Evolutionary conservation across 2,113 vertebrate genomes (phyloP).

Genomic region (Lates calcarifer): DNA sequence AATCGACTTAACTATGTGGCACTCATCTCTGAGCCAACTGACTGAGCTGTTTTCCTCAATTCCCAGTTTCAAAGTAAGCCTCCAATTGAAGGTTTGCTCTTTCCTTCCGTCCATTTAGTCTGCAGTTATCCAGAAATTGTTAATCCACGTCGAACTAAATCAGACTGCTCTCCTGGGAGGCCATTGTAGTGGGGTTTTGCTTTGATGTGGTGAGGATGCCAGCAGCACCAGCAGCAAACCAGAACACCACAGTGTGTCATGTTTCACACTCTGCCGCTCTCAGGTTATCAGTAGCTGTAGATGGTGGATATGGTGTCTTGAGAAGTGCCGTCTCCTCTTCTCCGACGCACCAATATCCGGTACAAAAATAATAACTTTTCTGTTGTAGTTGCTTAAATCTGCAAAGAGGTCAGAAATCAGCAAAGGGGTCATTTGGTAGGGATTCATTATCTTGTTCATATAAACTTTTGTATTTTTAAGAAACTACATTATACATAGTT

Average conservation of each 20-base stretch:
- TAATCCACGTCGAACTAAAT: slow-evolving; percentile 81
- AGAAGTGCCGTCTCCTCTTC: slow-evolving; percentile 8
- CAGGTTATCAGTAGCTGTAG: slow-evolving; percentile 28
- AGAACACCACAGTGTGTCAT: slow-evolving; percentile 56
- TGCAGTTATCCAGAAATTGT: slow-evolving; percentile 68
- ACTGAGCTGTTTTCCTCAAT: slow-evolving; percentile 26
- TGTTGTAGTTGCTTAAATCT: too few species aligned
- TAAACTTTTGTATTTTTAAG: too few species aligned
- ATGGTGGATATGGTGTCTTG: slow-evolving; percentile 12
- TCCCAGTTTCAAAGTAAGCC: slow-evolving; percentile 52
- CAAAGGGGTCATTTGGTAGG: background rate
- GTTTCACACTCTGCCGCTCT: slow-evolving; percentile 53
- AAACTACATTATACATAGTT: too few species aligned
- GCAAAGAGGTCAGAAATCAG: too few species aligned
- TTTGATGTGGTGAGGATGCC: slow-evolving; percentile 77
- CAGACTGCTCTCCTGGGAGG: slow-evolving; percentile 73
- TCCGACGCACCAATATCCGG: too few species aligned
- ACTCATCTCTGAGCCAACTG: slow-evolving; percentile 49
- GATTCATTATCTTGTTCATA: background rate
- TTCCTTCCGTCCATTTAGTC: slow-evolving; percentile 53
- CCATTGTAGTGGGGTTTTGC: slow-evolving; percentile 69
- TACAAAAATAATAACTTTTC: too few species aligned
- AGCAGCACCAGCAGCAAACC: slow-evolving; percentile 70
- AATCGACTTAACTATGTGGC: too few species aligned
- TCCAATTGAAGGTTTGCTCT: slow-evolving; percentile 38